These are phyloP conservation scores for Atherinomorus stipes DNA, from an alignment of 2,113 vertebrate genomes.

Conservation along the genomic window DNA sequence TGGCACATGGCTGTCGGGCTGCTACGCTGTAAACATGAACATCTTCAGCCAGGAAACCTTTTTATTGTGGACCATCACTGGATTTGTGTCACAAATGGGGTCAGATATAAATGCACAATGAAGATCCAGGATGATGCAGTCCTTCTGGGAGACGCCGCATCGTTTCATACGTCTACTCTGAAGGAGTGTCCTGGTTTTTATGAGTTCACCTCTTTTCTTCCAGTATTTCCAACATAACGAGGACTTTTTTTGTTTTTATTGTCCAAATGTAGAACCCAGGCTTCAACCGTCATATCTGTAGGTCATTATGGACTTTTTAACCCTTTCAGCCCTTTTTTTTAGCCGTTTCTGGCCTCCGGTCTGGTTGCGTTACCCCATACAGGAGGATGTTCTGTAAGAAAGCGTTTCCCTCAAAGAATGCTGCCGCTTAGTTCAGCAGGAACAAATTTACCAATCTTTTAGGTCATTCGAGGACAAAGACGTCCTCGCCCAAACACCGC, in stretches of 20 bases:
- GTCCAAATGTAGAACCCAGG: too few species aligned
- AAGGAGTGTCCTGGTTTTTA: slow-evolving; percentile 41
- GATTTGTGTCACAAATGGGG: slow-evolving; percentile 66
- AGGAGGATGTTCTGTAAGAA: too few species aligned
- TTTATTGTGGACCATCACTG: slow-evolving; percentile 7
- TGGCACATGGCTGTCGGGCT: background rate
- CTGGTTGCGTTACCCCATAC: too few species aligned
- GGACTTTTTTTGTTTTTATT: too few species aligned
- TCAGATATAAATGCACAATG: slow-evolving; percentile 61
- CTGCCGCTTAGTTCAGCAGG: too few species aligned
- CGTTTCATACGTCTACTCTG: slow-evolving; percentile 15
- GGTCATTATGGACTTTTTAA: background rate
- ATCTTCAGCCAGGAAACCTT: background rate
- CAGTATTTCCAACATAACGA: too few species aligned
- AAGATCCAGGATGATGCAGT: slow-evolving; percentile 50
- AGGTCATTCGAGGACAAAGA: too few species aligned
- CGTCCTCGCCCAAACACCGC: too few species aligned
- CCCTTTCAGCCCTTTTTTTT: background rate
- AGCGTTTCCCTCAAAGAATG: too few species aligned
- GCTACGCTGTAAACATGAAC: background rate
- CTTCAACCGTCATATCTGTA: too few species aligned
- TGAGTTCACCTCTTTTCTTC: background rate
- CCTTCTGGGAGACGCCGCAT: slow-evolving; percentile 42
- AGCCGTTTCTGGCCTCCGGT: too few species aligned
- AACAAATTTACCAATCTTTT: too few species aligned